Base-by-base conservation (phyloP, 2,888 invertebrate genomes). In the Hirtodrosophila histrioides region DNA sequence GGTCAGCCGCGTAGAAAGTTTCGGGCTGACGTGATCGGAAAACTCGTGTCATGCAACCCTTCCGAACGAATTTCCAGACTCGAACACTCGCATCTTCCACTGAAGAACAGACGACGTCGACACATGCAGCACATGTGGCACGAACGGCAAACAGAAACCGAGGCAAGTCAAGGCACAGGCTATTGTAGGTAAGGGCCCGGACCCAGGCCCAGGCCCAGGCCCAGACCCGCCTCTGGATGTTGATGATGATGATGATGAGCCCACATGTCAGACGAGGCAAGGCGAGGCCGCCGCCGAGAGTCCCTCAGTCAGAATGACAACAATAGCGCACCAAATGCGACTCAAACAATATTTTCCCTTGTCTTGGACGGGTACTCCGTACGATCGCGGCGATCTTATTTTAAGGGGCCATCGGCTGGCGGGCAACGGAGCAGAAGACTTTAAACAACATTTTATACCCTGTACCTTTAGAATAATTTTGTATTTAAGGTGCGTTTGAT, bases 341-440 rank as follows among this genome's bases (percentile, higher is more conserved):
- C 62, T 72, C 69, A 74, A 86, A 89, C 85, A 84, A 82, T 84
- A 88, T 88, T 88, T 86, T 81, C 80, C 89, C 88, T 90, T 90
- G 90, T 89, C 56, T 69, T 40, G 39, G 61, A 70, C 68, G 77
- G 65, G 31, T 51, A 63, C 36, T 49, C 60, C 36, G 37, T 31
- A 36, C 33, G 24, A 36, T 45, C 12, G 31, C 24, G 27, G 5
- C 40, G 35, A 45, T 17, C 12, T 55, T 49, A 54, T 29, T 9
- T 36, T 45, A 50, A 56, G 63, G 79, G 70, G 62, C 60, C 51
- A 71, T 24, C 62, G 69, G 57, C 63, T 60, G 41, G 3, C 9
- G 29, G 12, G 24, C 41, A 44, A 11, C 7, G 29, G 24, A 27
- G 39, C 41, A 64, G 44, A 39, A 46, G 37, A 57, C 51, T 44